Conservation (phyloP, 2,797 vertebrate genomes). For the Sphenodon punctatus region DNA sequence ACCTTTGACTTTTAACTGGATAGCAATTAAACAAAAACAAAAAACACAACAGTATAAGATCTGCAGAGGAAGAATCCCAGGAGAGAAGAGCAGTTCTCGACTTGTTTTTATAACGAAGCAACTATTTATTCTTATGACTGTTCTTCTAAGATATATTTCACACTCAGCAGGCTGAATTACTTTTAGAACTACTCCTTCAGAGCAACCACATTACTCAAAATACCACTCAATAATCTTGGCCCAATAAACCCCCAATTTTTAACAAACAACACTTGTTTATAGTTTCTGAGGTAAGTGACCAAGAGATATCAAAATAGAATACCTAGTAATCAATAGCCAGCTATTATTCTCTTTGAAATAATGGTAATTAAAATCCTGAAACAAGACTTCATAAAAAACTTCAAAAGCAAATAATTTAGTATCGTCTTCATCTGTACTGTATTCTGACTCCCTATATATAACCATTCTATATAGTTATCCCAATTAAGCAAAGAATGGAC, state of each 20-base stretch:
- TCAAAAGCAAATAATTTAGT: not conserved
- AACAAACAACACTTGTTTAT: not conserved
- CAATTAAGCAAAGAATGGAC: not conserved
- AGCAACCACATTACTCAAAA: not conserved
- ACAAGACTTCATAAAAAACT: not conserved
- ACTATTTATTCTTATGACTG: not conserved
- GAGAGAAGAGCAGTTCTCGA: not conserved
- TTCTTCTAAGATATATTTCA: rapidly evolving
- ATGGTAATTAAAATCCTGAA: rapidly evolving
- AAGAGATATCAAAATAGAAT: not conserved
- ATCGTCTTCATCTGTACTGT: not conserved
- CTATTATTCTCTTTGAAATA: not conserved
- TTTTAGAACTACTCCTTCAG: not conserved
- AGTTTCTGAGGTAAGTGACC: not conserved
- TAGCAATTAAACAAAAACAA: too few species aligned
- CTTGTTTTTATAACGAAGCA: not conserved
- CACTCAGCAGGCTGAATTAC: not conserved
- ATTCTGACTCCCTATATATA: too few species aligned
- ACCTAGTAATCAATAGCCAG: not conserved
- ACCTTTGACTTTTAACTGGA: too few species aligned
- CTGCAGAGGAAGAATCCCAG: not conserved
- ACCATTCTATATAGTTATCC: not conserved
- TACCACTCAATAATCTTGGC: not conserved
- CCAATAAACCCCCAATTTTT: not conserved
- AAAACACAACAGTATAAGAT: too few species aligned